Evolutionary conservation across 2,113 vertebrate species (phyloP), one percentile per base, ranked within the genome.

Genomic region (Gymnobelideus leadbeateri): DNA sequence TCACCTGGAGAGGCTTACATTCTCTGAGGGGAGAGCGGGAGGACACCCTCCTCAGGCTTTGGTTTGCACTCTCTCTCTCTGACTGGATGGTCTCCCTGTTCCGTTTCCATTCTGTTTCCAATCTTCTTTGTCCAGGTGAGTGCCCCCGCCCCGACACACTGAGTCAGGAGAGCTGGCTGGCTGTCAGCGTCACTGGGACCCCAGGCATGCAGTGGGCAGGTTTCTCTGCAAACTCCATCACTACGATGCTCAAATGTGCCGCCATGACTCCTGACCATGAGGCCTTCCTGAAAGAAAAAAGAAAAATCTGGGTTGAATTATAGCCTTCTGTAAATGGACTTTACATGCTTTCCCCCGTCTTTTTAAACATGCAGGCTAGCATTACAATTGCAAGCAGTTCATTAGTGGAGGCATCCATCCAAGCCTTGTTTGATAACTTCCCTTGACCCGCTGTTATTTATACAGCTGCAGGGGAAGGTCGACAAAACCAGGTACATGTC

Each of bases 301-400:
- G 91, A 11, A n/a, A 94, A 43, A 89, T 93, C 94, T 93, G 93
- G 68, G 26, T 51, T 49, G 46, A 96, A 94, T 97, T 96, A 91
- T 0, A 51, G 31, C 91, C 91, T 94, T 96, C 92, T 89, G 49
- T 31, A 43, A 11, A 0, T 89, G 57, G 92, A 91, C 57, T 24
- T 92, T 55, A 91, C 92, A 91, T 92, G 51, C 49, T 10, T 52
- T 23, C 43, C 4, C 16, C 37, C 68, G 19, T 19, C 6, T 37
- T 68, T 68, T 68, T 68, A 1, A 37, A 68, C 47, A n/a, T 90
- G 53, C 92, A 21, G 51, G 49, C 26, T 90, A 90, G 54, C 50
- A 46, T 95, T 52, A 90, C 91, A 91, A 90, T 93, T 19, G 84
- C 54, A 43, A 92, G 89, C 89, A 91, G 92, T 28, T 93, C 91